These are phyloP conservation scores for Toxostoma redivivum DNA, from an alignment of 2,113 vertebrate genomes.

Conservation along the genomic window DNA sequence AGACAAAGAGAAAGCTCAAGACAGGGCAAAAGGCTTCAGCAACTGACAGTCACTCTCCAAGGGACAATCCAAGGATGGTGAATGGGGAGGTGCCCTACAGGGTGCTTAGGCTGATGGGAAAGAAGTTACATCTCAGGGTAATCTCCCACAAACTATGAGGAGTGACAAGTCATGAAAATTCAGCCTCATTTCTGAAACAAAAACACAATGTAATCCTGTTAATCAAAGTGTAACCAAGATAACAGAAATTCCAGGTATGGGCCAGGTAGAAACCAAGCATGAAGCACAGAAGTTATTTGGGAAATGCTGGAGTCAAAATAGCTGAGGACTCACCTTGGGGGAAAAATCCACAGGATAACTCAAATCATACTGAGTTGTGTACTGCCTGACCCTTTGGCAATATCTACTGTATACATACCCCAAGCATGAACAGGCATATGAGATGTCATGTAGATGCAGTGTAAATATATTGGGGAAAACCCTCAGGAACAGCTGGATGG, in stretches of 20 bases:
- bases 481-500: neutral
- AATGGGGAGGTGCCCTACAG: neutral
- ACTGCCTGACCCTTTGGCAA: neutral
- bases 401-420: neutral
- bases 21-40: neutral
- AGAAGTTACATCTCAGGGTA: neutral
- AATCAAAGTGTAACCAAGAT: accelerated
- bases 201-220: accelerated
- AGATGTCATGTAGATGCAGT: neutral
- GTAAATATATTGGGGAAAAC: neutral
- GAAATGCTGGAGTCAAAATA: neutral
- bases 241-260: neutral
- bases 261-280: neutral
- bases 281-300: neutral
- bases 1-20: neutral
- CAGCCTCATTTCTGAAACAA: neutral
- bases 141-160: neutral
- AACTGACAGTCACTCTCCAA: accelerated
- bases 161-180: neutral
- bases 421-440: too few species aligned
- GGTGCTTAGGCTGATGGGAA: neutral
- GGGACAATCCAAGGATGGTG: accelerated
- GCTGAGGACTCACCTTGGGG: neutral
- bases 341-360: neutral
- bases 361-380: neutral